Evolutionary conservation across 2,797 vertebrate genomes (phyloP).

Genomic region (Amphiprion clarkii): DNA sequence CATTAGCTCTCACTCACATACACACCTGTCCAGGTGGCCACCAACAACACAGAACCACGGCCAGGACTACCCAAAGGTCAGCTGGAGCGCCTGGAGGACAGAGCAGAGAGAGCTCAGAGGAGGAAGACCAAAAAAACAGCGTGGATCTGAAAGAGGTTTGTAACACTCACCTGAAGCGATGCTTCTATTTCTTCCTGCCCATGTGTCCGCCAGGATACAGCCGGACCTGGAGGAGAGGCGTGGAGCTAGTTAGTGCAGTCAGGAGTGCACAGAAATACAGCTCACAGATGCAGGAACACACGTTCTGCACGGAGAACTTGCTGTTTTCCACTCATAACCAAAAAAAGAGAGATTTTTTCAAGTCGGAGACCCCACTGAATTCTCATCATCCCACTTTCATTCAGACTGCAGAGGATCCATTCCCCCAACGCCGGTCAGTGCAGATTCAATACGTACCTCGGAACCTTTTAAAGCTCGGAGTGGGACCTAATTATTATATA

Average conservation of each 20-base stretch:
- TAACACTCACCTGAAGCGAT: slow-evolving; percentile 60
- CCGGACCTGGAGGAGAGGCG: slow-evolving; percentile 63
- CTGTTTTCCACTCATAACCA: slow-evolving; percentile 39
- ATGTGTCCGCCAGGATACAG: slow-evolving; percentile 39
- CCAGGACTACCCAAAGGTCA: slow-evolving; percentile 59
- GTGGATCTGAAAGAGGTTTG: not conserved
- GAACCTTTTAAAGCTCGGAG: too few relatives aligned
- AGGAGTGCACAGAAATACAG: slow-evolving; percentile 21
- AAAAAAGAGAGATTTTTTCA: slow-evolving; percentile 29
- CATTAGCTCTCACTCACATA: slow-evolving; percentile 74
- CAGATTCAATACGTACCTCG: too few relatives aligned
- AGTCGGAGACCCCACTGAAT: not conserved
- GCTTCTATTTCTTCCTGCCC: slow-evolving; percentile 71
- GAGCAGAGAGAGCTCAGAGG: slow-evolving; percentile 6
- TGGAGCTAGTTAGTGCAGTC: slow-evolving; percentile 47
- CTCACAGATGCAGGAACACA: slow-evolving; percentile 21
- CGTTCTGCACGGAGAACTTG: slow-evolving; percentile 34
- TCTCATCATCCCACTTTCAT: too few relatives aligned
- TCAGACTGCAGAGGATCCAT: too few relatives aligned
- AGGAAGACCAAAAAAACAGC: not conserved
- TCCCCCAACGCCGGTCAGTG: too few relatives aligned
- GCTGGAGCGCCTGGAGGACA: slow-evolving; percentile 69
- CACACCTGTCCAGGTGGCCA: slow-evolving; percentile 41
- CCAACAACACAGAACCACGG: slow-evolving; percentile 56
- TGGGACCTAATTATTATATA: too few relatives aligned